These are phyloP conservation scores for Itoplectis maculator DNA, from an alignment of 2,888 invertebrate genomes.

Conservation along the genomic window DNA sequence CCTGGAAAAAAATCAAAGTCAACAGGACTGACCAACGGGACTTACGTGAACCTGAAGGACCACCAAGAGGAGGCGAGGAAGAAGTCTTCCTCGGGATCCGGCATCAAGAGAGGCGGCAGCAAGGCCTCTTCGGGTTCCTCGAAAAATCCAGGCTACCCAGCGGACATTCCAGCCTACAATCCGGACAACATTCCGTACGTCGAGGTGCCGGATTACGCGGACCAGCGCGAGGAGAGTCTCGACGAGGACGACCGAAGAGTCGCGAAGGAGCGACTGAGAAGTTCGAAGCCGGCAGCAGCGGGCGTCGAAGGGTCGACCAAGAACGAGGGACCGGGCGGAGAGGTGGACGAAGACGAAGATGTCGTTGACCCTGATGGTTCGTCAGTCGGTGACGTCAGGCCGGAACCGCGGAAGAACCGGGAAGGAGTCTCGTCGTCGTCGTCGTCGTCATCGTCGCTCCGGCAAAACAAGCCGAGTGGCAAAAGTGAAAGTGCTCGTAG, in stretches of 20 bases:
- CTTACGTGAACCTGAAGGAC: conserved; percentile 71
- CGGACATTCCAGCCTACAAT: conserved; percentile 69
- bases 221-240: conserved; percentile 76
- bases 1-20: conserved; percentile 6
- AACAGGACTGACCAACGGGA: conserved; percentile 27
- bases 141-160: conserved; percentile 30
- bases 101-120: no score
- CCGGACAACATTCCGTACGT: conserved; percentile 77
- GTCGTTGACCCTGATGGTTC: conserved; percentile 71
- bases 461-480: conserved; percentile 45
- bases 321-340: not conserved
- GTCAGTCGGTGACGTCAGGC: conserved; percentile 33
- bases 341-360: conserved; percentile 51
- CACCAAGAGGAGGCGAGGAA: conserved; percentile 60
- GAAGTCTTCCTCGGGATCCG: not conserved
- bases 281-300: no score
- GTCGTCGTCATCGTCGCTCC: not conserved
- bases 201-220: conserved; percentile 77
- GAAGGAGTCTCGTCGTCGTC: not conserved
- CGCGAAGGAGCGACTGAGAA: conserved; percentile 53
- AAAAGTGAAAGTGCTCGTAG: conserved; percentile 58
- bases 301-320: not conserved
- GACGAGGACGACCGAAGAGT: conserved; percentile 72
- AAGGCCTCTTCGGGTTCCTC: not conserved
- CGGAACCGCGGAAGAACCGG: conserved; percentile 47